phyloP scores from a whole-genome alignment of 2,797 vertebrate species.

The Pitangus sulphuratus region DNA sequence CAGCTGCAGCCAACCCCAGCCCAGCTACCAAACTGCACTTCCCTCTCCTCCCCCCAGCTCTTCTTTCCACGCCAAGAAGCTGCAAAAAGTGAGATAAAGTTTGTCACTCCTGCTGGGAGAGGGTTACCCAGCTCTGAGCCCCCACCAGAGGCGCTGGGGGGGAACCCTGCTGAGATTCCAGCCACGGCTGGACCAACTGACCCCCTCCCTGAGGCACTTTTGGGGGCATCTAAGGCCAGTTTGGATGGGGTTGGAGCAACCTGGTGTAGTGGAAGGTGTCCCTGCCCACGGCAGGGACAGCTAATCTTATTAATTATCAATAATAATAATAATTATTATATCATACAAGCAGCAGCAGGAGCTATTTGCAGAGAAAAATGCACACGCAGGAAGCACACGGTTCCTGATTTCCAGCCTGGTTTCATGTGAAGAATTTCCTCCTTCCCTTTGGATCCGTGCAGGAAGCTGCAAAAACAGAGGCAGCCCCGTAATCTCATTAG shows the following conservation, averaged over 20 bases:
- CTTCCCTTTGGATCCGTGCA: conserved; percentile 22
- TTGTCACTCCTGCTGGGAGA: background rate
- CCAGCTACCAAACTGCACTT: background rate
- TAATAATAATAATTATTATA: too few species aligned
- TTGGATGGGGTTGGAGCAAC: background rate
- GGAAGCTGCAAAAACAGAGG: conserved; percentile 26
- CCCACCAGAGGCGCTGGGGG: fast-evolving
- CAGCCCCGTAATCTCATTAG: background rate
- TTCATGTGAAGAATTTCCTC: conserved; percentile 13
- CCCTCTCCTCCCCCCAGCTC: background rate
- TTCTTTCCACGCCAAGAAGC: background rate
- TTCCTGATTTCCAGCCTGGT: conserved; percentile 29
- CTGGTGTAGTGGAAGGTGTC: background rate
- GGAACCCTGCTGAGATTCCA: background rate
- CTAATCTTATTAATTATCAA: too few species aligned
- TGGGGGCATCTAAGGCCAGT: background rate
- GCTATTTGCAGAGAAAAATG: background rate
- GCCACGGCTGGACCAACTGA: background rate
- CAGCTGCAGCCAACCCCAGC: background rate
- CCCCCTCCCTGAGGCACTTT: background rate
- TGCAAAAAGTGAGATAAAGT: background rate
- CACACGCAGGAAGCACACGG: background rate
- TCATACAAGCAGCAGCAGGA: background rate
- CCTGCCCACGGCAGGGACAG: background rate
- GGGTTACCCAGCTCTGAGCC: background rate